A percentile compares a stretch with the other conserved stretches of the same genome.
Evolutionary conservation across 2,113 vertebrate species (phyloP).

Genomic region (Petromus typicus): DNA sequence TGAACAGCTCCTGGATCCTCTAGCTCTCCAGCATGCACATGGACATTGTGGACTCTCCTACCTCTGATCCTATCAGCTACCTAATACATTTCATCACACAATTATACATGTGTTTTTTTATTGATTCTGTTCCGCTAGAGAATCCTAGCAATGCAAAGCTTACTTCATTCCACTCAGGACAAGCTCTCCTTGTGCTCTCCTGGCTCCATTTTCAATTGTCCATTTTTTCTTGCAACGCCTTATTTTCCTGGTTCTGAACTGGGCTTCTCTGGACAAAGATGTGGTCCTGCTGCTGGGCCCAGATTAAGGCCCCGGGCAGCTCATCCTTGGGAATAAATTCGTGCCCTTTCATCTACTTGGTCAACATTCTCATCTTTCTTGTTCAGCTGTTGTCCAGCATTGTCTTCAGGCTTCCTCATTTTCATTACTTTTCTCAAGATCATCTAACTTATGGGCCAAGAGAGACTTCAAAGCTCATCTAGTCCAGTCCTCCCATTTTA

Average conservation of each 20-base stretch:
- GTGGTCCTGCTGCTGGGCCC: background rate
- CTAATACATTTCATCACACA: background rate
- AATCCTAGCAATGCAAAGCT: background rate
- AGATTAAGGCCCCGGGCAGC: background rate
- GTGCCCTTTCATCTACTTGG: background rate
- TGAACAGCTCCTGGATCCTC: background rate
- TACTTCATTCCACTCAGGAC: background rate
- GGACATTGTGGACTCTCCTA: background rate
- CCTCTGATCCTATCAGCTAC: background rate
- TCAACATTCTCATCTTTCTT: background rate
- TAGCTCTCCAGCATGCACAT: background rate
- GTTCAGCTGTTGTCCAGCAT: background rate
- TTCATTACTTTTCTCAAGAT: constrained; percentile 21
- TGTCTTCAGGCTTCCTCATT: constrained; percentile 16
- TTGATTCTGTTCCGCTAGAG: background rate
- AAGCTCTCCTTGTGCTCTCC: background rate
- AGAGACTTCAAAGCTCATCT: background rate
- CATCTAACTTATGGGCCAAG: background rate
- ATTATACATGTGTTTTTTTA: background rate
- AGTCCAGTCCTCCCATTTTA: background rate
- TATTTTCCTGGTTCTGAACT: background rate
- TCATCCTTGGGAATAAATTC: background rate
- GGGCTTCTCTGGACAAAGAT: background rate
- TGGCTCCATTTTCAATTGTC: background rate
- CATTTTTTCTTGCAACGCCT: background rate